Evolutionary conservation across 1,140 invertebrate genomes (phyloP), one percentile per base, ranked within the genome.

Genomic region (Zaprionus kolodkinae): DNA sequence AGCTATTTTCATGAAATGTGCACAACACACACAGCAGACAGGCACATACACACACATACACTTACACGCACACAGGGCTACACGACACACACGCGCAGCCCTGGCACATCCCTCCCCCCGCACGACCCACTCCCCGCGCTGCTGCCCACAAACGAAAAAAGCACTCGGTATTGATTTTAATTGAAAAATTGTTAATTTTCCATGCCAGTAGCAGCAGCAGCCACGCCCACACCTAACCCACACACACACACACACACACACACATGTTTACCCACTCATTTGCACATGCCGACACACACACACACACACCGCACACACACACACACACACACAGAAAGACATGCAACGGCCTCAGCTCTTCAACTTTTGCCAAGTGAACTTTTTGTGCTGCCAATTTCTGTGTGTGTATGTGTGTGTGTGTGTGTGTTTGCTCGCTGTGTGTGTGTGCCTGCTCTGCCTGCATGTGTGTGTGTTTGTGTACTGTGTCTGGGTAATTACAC

Each of bases 161-260:
- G 74, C 78, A 90, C 86, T 89, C 72, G 72, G 78, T 89, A 89
- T 89, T 89, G 85, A 89, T 89, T 90, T 89, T 89, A 89, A 89
- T 89, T 89, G 86, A 89, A 89, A 89, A 89, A 90, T 89, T 89
- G 85, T 89, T 89, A 89, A 89, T 89, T 89, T 89, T 89, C 85
- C 85, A 89, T 89, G 85, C 85, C 85, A 89, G 72, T 78, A 85
- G 65, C 84, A 87, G 80, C 68, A 81, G 67, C 67, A 21, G 69
- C 72, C 83, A 87, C 83, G 76, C 76, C 77, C 78, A 66, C 67
- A 9, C 38, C 61, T 35, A 69, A 21, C 40, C 40, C 40, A 59
- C 25, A 65, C 15, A 43, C n/a, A 13, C 25, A 3, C 38, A 55
- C 7, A 57, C 13, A 36, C 33, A 35, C 13, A 25, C 21, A 57